These are phyloP conservation scores for Peromyscus polionotus DNA, from an alignment of 2,113 vertebrate genomes.

Conservation along the genomic window DNA sequence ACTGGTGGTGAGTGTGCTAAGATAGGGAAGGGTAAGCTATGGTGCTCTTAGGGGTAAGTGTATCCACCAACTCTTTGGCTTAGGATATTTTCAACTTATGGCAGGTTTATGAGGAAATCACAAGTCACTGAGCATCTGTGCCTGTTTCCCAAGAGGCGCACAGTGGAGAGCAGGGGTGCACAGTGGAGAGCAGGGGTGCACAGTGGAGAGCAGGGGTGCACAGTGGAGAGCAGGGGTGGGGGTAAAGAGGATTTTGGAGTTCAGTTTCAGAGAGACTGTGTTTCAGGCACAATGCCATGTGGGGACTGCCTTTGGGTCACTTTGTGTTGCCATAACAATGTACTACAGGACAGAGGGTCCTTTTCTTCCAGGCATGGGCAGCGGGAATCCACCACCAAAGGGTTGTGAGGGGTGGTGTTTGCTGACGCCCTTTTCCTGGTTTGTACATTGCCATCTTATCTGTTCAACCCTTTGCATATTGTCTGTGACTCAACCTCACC, in stretches of 20 bases:
- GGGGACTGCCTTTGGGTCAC: not conserved
- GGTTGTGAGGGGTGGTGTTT: not conserved
- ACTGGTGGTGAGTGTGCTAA: too few species aligned
- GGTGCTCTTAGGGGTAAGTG: not conserved
- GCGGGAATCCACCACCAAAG: not conserved
- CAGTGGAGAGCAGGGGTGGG: too few species aligned
- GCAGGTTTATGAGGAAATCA: not conserved
- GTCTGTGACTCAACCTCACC: not conserved
- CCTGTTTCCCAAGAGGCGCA: not conserved
- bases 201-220: too few species aligned
- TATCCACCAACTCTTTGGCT: not conserved
- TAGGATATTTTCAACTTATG: not conserved
- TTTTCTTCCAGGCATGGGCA: not conserved
- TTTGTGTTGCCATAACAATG: not conserved
- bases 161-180: too few species aligned
- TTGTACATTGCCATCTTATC: rapidly evolving
- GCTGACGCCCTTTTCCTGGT: not conserved
- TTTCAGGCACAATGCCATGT: not conserved
- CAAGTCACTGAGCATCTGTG: not conserved
- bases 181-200: too few species aligned
- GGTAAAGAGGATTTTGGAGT: not conserved
- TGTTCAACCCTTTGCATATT: not conserved
- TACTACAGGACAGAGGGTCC: not conserved
- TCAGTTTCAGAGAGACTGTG: not conserved
- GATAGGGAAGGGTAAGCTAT: too few species aligned